These are phyloP conservation scores for Linyphia triangularis DNA, from an alignment of 2,888 invertebrate species.

Conservation along the genomic window DNA sequence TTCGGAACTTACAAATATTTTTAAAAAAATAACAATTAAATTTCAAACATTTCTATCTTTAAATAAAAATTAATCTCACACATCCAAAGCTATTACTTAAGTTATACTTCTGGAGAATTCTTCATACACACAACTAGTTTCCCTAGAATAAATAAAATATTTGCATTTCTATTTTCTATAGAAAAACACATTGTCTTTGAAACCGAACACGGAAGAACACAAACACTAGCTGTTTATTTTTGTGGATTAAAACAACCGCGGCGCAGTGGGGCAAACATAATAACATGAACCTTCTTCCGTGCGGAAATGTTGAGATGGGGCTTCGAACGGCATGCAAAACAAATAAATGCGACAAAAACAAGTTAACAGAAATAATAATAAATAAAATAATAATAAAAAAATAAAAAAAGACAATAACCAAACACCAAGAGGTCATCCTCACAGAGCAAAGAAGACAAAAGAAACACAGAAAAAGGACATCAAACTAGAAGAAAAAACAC, in stretches of 20 bases:
- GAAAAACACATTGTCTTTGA: neutral
- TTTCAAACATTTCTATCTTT: no score
- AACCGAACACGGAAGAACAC: neutral
- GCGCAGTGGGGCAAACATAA: neutral
- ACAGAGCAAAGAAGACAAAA: neutral
- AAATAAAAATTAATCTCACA: no score
- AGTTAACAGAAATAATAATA: neutral
- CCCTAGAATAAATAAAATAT: neutral
- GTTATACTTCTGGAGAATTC: no score
- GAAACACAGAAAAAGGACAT: slow-evolving; percentile 8
- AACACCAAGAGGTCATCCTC: slow-evolving; percentile 12
- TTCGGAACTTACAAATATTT: no score
- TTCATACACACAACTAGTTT: neutral
- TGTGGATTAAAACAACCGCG: neutral
- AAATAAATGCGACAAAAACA: neutral
- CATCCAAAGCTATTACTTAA: no score
- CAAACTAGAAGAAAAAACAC: slow-evolving; percentile 21
- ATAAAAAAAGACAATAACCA: slow-evolving; percentile 4
- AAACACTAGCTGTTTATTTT: neutral
- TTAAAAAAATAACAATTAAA: no score
- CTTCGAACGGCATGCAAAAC: neutral
- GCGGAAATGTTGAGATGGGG: neutral
- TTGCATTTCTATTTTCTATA: neutral
- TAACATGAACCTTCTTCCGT: neutral
- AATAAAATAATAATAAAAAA: no score